phyloP scores from a whole-genome alignment of 2,113 vertebrate genomes.

The Spheniscus mendiculus region DNA sequence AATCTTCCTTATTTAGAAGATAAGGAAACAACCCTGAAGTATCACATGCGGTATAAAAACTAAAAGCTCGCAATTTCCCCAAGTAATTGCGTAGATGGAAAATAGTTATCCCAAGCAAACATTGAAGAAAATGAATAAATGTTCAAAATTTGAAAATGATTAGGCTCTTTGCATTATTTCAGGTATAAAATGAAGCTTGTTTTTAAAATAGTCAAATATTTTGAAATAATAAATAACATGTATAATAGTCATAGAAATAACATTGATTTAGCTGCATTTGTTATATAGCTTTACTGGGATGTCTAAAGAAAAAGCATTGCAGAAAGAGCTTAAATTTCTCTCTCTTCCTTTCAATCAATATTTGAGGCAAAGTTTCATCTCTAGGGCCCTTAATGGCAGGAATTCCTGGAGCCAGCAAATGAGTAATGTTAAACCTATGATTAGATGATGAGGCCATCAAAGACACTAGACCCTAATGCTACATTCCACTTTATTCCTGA shows the following conservation, averaged over 20 bases:
- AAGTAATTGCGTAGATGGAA: not conserved
- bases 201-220: not conserved
- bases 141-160: not conserved
- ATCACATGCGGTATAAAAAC: not conserved
- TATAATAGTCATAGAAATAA: slow-evolving; percentile 39
- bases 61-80: not conserved
- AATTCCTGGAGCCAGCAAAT: slow-evolving; percentile 90
- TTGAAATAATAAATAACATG: not conserved
- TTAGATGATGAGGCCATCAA: slow-evolving; percentile 85
- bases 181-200: not conserved
- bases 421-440: slow-evolving; percentile 94
- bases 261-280: slow-evolving; percentile 63
- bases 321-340: slow-evolving; percentile 86
- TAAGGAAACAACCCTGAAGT: not conserved
- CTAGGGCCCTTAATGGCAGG: slow-evolving; percentile 91
- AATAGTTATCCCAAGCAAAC: not conserved
- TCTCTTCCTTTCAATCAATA: slow-evolving; percentile 92
- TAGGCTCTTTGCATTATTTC: not conserved
- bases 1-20: not conserved
- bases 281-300: slow-evolving; percentile 62
- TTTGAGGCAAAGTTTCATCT: slow-evolving; percentile 94
- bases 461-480: slow-evolving; percentile 81
- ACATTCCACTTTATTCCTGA: slow-evolving; percentile 73
- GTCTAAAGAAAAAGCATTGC: slow-evolving; percentile 67
- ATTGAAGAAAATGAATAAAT: not conserved